Percentiles rank a stretch among this genome's conserved stretches.
Evolutionary conservation across 2,797 vertebrate species (phyloP).

Genomic region (Phaenicophaeus curvirostris): DNA sequence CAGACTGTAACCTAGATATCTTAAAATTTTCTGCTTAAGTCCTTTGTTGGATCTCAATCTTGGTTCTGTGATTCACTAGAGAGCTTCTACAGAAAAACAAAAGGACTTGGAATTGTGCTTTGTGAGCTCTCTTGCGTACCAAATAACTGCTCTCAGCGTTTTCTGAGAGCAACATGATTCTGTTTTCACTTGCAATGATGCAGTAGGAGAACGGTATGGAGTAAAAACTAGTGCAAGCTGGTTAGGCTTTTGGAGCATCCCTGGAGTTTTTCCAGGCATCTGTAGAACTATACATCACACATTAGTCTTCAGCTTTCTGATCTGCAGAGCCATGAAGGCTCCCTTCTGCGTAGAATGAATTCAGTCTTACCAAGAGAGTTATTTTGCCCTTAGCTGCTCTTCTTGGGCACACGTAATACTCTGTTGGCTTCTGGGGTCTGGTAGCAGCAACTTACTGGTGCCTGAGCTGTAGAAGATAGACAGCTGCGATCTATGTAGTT

Average conservation of each 20-base stretch:
- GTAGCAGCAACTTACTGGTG: not conserved
- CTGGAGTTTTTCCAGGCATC: not conserved
- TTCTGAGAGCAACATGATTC: not conserved
- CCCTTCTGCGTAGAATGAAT: not conserved
- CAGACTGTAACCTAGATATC: not conserved
- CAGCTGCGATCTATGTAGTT: not conserved
- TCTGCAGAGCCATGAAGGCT: not conserved
- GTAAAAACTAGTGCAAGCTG: not conserved
- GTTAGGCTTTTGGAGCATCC: not conserved
- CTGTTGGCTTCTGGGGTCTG: not conserved
- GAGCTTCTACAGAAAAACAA: not conserved
- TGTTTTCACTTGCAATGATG: not conserved
- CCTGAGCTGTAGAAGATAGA: not conserved
- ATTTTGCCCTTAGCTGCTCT: not conserved
- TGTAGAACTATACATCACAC: not conserved
- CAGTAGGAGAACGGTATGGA: not conserved
- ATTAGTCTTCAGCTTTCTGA: not conserved
- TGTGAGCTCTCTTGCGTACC: not conserved
- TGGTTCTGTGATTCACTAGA: not conserved
- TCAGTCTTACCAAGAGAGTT: not conserved
- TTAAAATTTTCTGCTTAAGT: not conserved
- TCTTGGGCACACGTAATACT: accelerated
- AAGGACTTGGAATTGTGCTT: not conserved
- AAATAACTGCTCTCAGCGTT: not conserved
- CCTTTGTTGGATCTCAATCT: not conserved